These are phyloP conservation scores for Aleiodes testaceus DNA, from an alignment of 2,888 invertebrate species.

Conservation along the genomic window DNA sequence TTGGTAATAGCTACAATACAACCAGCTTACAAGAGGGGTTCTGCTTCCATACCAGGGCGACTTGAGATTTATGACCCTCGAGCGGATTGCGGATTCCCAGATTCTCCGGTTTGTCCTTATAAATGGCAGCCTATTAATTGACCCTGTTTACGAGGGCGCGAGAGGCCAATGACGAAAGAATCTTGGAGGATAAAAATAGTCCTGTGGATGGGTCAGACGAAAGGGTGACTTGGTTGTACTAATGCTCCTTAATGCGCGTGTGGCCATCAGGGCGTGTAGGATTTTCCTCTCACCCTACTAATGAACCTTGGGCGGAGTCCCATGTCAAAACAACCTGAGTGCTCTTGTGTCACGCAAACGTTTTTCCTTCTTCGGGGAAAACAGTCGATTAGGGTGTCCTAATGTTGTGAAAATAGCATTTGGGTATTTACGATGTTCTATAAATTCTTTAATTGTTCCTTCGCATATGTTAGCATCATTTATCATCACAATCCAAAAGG, in stretches of 20 bases:
- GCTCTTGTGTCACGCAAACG: constrained; percentile 38
- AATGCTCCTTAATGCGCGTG: constrained; percentile 70
- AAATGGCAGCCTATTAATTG: constrained; percentile 72
- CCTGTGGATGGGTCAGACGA: constrained; percentile 22
- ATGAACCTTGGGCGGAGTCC: constrained; percentile 61
- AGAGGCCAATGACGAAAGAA: constrained; percentile 30
- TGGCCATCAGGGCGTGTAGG: constrained; percentile 55
- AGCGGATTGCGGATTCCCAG: constrained; percentile 70
- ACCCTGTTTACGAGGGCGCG: constrained; percentile 55
- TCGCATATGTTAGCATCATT: background rate
- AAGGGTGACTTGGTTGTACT: constrained; percentile 55
- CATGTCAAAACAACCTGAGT: constrained; percentile 65
- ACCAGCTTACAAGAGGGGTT: constrained; percentile 71
- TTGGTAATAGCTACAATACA: constrained; percentile 72
- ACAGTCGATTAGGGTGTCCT: constrained; percentile 22
- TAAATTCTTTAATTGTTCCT: constrained; percentile 27
- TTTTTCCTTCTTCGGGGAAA: constrained; percentile 14
- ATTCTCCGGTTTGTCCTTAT: constrained; percentile 72
- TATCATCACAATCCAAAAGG: constrained; percentile 50
- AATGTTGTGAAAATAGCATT: constrained; percentile 24
- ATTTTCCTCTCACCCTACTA: constrained; percentile 36
- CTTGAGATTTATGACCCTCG: constrained; percentile 71
- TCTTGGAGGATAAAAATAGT: constrained; percentile 35
- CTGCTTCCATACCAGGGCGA: constrained; percentile 60
- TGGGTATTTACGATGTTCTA: constrained; percentile 15